phyloP scores from a whole-genome alignment of 2,888 invertebrate genomes.

The Torymus aiolomorphi region DNA sequence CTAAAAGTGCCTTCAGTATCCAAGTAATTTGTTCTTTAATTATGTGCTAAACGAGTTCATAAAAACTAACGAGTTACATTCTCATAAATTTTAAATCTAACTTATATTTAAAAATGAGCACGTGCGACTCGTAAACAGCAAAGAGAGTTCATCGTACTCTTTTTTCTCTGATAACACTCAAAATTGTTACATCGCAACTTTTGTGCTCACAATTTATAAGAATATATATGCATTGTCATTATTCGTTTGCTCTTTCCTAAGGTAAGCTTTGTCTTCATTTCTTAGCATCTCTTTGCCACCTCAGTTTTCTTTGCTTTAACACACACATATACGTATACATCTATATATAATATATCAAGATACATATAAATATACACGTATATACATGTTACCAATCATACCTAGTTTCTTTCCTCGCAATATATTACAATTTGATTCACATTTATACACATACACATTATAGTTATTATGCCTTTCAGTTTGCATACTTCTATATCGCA shows the following conservation, averaged over 20 bases:
- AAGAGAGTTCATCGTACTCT: constrained; percentile 37
- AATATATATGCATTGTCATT: constrained; percentile 55
- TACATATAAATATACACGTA: constrained; percentile 50
- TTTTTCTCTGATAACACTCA: constrained; percentile 7
- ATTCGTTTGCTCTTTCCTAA: constrained; percentile 55
- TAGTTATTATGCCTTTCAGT: constrained; percentile 57
- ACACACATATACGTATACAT: constrained; percentile 37
- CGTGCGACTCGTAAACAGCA: constrained; percentile 36
- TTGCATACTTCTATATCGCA: constrained; percentile 47
- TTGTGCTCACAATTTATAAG: constrained; percentile 59
- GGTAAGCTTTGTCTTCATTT: constrained; percentile 55
- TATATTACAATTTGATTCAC: constrained; percentile 72
- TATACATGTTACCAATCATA: constrained; percentile 46
- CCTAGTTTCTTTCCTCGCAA: constrained; percentile 61
- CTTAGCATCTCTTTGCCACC: constrained; percentile 48
- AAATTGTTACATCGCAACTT: constrained; percentile 28
- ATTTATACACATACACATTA: constrained; percentile 70
- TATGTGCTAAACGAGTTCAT: constrained; percentile 47
- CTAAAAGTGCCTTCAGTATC: constrained; percentile 34
- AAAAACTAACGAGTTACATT: constrained; percentile 56
- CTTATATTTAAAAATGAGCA: constrained; percentile 47
- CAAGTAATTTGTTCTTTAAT: constrained; percentile 27
- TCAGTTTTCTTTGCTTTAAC: constrained; percentile 39
- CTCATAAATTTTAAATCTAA: constrained; percentile 51
- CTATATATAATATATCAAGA: constrained; percentile 26